Evolutionary conservation across 2,113 vertebrate genomes (phyloP), one percentile per base, ranked within the genome.

Genomic region (Stictonetta naevosa): DNA sequence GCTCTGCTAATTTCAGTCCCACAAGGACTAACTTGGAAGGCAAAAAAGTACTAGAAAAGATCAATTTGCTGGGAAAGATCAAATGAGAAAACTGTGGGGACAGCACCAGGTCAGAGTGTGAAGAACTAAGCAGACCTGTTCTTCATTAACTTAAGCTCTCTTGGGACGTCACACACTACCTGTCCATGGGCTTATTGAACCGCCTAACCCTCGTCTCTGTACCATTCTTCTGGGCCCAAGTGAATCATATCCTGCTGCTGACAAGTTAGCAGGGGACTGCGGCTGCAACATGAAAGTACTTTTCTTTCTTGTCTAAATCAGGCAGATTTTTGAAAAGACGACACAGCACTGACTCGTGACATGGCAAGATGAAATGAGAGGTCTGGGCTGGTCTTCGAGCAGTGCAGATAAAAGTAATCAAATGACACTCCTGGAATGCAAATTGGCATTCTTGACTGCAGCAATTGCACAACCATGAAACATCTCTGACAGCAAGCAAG

Each of bases 351-450:
- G 97, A 98, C 98, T 98, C 91, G 94, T 98, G 98, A 99, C 98
- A 98, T 96, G 97, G 98, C 97, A 98, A 98, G 98, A 98, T 98
- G 98, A 98, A 98, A 98, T 97, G 97, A 98, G 97, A 98, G 98
- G 98, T 98, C 98, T 98, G 97, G 97, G 97, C 98, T 96, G 94
- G 97, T 98, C 97, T 98, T 97, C 97, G 93, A 98, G 97, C 97
- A 97, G 96, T 96, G 96, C 96, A 99, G 98, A 99, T 99, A 99
- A 99, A 99, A 98, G 98, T 98, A 98, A 99, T 99, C 98, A 99
- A 99, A 99, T 99, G 98, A 99, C 98, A 99, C 98, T 98, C 96
- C 97, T 98, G 99, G 98, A 99, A 99, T 99, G 98, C 99, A 99
- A 99, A 99, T 98, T 99, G 98, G 97, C 98, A 98, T 98, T 99